Base-by-base conservation (phyloP, 2,113 vertebrate genomes). In the Prionailurus viverrinus region DNA sequence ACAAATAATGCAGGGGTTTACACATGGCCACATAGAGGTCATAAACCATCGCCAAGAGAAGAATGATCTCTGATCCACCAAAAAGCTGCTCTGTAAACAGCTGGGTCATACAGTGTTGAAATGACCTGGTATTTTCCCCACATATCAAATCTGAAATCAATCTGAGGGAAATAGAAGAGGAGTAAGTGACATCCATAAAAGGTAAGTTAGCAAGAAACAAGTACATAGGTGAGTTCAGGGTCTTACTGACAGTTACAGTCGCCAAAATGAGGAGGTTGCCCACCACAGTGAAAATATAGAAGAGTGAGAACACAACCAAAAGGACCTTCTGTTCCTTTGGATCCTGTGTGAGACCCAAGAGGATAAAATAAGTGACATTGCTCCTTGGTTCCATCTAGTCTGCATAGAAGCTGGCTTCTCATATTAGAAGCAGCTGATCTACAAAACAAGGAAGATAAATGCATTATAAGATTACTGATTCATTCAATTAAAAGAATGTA, bases 361-460 rank as follows among this genome's bases (percentile, higher is more conserved):
- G 65, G n/a, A 98, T 27, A 92, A 98, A 98, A 61, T 98, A 90
- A 63, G 95, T 97, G 53, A 97, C 96, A 92, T 97, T 98, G 14
- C 58, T 91, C 3, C 18, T 73, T 13, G 78, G n/a, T 27, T 71
- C 81, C 95, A 96, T 97, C 19, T n/a, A 23, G 41, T 27, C 10
- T 41, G n/a, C 27, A 14, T 16, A 27, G 9, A 0, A 51, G 55
- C 7, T 93, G 5, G n/a, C 55, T 79, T 84, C 69, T 69, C 4
- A 48, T 39, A 25, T 74, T 45, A 51, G 2, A 92, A 76, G 5
- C 3, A 65, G 9, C 41, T 84, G 51, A 13, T 33, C 82, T 95
- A 71, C 2, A 80, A 71, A 63, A 27, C 3, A 90, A 92, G 10
- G 19, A 23, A 10, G 33, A 7, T 33, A 69, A 33, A 5, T 23